Evolutionary conservation across 2,113 vertebrate genomes (phyloP).

Genomic region (Poecilia latipinna): DNA sequence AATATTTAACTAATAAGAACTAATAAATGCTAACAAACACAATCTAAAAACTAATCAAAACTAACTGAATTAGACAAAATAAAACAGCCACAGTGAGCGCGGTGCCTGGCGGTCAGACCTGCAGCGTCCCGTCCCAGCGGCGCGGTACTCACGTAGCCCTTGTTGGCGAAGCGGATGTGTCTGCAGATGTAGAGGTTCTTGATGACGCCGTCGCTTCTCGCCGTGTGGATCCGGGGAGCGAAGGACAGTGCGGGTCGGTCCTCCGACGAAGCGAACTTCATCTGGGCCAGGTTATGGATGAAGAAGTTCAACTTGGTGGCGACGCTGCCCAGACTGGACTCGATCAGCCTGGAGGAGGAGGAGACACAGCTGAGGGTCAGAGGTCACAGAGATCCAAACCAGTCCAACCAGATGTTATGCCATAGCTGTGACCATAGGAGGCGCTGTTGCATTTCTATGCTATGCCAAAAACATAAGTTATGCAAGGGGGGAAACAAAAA

Average conservation of each 20-base stretch:
- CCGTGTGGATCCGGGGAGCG: slow-evolving; percentile 84
- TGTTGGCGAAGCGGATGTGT: slow-evolving; percentile 84
- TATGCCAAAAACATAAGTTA: no score
- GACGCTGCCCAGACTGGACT: slow-evolving; percentile 97
- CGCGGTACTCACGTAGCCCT: slow-evolving; percentile 87
- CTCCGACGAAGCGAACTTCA: slow-evolving; percentile 91
- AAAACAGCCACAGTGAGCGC: no score
- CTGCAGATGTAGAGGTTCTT: slow-evolving; percentile 87
- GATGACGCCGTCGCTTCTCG: slow-evolving; percentile 86
- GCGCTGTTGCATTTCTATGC: no score
- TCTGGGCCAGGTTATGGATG: slow-evolving; percentile 98
- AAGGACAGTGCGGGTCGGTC: slow-evolving; percentile 88
- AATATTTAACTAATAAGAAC: no score
- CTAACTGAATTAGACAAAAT: no score
- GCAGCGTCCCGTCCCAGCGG: no score
- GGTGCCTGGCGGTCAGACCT: no score
- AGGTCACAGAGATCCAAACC: neutral
- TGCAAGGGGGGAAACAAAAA: no score
- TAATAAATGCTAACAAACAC: no score
- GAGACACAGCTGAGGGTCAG: neutral
- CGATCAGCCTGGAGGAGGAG: slow-evolving; percentile 85
- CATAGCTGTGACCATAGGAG: no score
- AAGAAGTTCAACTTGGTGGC: slow-evolving; percentile 99
- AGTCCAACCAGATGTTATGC: no score
- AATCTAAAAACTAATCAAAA: no score